Evolutionary conservation across 2,113 vertebrate species (phyloP).

Genomic region (Anser cygnoides): DNA sequence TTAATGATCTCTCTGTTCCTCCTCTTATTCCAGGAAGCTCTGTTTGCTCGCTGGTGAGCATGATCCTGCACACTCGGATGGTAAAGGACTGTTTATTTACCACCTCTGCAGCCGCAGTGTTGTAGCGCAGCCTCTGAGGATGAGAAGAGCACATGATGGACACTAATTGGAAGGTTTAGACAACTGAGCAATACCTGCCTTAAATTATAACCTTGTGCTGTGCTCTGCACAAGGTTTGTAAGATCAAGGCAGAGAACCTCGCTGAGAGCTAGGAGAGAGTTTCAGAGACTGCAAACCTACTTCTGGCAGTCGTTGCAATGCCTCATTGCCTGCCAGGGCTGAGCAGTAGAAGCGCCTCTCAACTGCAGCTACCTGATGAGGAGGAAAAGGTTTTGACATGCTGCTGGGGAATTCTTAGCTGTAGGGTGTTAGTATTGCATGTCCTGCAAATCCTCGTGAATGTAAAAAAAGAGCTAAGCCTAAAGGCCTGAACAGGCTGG

Average conservation of each 20-base stretch:
- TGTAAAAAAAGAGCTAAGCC: not conserved
- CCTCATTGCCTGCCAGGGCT: not conserved
- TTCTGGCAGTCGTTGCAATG: not conserved
- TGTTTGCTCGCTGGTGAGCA: not conserved
- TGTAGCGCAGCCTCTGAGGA: not conserved
- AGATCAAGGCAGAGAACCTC: not conserved
- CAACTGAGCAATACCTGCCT: not conserved
- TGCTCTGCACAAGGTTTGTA: not conserved
- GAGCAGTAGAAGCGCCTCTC: not conserved
- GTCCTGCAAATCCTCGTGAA: not conserved
- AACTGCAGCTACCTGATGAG: not conserved
- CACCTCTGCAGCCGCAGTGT: not conserved
- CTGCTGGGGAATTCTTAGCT: not conserved
- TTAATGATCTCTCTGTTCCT: not conserved
- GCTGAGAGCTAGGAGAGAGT: not conserved
- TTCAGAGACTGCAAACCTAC: not conserved
- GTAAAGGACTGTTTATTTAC: constrained; percentile 29
- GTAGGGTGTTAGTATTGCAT: not conserved
- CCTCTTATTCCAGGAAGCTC: not conserved
- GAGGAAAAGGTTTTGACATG: not conserved
- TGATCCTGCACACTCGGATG: not conserved
- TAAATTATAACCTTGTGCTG: constrained; percentile 1
- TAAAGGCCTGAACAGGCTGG: not conserved
- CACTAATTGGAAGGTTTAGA: constrained; percentile 30
- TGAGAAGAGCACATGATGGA: constrained; percentile 31